Conservation (phyloP, 2,113 vertebrate genomes). For the Carassius gibelio region DNA sequence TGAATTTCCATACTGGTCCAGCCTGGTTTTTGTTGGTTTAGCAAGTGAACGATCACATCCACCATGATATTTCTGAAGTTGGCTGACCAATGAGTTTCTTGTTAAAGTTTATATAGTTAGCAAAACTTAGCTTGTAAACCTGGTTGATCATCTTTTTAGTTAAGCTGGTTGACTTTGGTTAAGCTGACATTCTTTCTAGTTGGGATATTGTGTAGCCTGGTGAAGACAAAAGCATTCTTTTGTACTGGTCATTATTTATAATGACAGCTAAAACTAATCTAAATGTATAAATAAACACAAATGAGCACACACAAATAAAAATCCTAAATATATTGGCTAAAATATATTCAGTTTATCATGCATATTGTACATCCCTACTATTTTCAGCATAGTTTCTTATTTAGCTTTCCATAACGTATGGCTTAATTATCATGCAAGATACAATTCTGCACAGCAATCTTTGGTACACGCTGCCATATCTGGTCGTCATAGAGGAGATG, state of each 20-base stretch:
- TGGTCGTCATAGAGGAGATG: conserved; percentile 57
- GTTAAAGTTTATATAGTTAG: neutral
- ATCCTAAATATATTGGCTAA: too few relatives aligned
- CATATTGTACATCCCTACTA: neutral
- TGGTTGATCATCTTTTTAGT: neutral
- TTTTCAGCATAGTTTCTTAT: neutral
- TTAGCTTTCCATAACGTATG: neutral
- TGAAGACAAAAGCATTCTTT: neutral
- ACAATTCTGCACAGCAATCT: conserved; percentile 8
- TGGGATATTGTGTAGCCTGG: neutral
- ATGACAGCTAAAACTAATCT: neutral
- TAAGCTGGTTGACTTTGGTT: neutral
- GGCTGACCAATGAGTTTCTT: neutral
- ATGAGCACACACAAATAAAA: neutral
- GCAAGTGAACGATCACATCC: too few relatives aligned
- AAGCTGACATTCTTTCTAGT: neutral
- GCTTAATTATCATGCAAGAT: conserved; percentile 17
- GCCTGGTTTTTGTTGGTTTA: too few relatives aligned
- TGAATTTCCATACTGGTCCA: too few relatives aligned
- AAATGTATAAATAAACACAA: neutral
- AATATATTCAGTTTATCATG: neutral
- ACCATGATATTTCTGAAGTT: too few relatives aligned
- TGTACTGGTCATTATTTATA: neutral
- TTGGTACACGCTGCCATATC: neutral
- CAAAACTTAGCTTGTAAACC: neutral